Evolutionary conservation across 2,113 vertebrate genomes (phyloP).

Genomic region (Pelecanus crispus): DNA sequence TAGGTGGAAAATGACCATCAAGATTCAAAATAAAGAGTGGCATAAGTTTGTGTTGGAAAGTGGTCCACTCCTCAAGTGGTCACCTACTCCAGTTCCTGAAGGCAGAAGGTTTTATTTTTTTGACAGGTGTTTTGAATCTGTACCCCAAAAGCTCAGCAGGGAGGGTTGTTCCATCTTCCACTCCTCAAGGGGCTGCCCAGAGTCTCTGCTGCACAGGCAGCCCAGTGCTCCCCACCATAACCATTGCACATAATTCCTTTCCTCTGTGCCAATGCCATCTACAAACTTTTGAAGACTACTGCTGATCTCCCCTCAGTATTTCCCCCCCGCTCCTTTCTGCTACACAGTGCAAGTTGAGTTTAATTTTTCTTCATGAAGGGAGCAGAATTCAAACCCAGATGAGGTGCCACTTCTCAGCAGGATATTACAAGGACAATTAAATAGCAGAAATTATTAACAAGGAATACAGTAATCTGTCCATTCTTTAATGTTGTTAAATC

Average conservation of each 20-base stretch:
- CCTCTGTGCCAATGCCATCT: background rate
- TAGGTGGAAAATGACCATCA: background rate
- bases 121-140: background rate
- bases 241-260: rapidly evolving
- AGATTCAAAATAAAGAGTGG: background rate
- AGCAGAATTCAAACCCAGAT: background rate
- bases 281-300: background rate
- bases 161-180: background rate
- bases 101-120: background rate
- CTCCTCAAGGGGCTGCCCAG: background rate
- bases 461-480: background rate
- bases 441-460: background rate
- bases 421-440: background rate
- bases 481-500: background rate
- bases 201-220: background rate
- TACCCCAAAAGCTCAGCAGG: background rate
- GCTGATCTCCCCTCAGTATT: background rate
- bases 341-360: background rate
- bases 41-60: background rate
- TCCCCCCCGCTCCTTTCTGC: background rate
- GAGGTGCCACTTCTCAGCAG: background rate
- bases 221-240: background rate
- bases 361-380: constrained; percentile 30
- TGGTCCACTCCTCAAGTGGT: background rate
- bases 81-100: background rate